Evolutionary conservation across 1,140 invertebrate species (phyloP), one percentile per base, ranked within the genome.

Genomic region (Trichonephila clavata): DNA sequence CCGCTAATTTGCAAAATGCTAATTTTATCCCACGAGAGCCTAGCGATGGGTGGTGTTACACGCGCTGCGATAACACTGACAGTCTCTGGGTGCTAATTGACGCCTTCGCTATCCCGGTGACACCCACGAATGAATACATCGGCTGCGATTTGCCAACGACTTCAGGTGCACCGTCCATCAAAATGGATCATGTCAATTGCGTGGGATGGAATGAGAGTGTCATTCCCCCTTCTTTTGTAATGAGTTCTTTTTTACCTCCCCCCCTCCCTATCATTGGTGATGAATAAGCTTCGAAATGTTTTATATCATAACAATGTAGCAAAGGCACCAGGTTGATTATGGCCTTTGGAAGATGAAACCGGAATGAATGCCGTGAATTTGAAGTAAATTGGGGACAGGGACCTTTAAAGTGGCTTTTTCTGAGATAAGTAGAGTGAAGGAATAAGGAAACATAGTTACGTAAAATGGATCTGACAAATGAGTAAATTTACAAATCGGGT

Each of bases 31-130:
- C 86, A 65, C 86, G 86, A 43, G 83, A 24, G 65, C 50, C 50
- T 24, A 27, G 27, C 16, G 14, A 21, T 50, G 50, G 81, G 81
- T 83, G 81, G 43, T 57, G 81, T 83, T 20, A 59, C 39, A 83
- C 50, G 87, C 21, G 32, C 13, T 77, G 81, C 83, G 91, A 63
- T 59, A 92, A 86, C 50, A 59, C 59, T 61, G 60, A 92, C 90
- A 92, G 60, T 27, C 50, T 71, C 50, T 86, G 65, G 27, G 91
- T 84, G 91, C 65, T 92, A 92, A 92, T 92, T 92, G 91, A 92
- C 91, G 91, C 91, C 91, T 92, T 92, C 32, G 27, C 71, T 86
- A 77, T 57, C 24, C 59, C 7, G 61, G 43, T 27, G 81, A 86
- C 84, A 92, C 91, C 91, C 91, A 92, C 91, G 68, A 83, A 57